Percentiles rank a stretch among this genome's conserved stretches.
Evolutionary conservation across 2,888 invertebrate genomes (phyloP).

Genomic region (Clivina fossor): DNA sequence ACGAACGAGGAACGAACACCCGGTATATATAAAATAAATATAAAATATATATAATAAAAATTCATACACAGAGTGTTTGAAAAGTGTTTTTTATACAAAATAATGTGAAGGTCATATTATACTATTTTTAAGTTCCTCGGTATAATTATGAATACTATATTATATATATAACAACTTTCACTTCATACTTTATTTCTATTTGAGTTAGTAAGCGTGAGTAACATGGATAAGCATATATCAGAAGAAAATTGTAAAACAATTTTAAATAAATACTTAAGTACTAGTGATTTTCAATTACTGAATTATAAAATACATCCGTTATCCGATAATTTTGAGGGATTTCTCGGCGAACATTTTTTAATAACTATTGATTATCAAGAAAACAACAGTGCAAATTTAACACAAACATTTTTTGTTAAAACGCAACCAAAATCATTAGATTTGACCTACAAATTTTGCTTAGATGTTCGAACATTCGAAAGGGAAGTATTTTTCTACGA

Average conservation of each 20-base stretch:
- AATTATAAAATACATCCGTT: conserved; percentile 34
- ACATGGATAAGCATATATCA: too few relatives aligned
- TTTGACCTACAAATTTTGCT: conserved; percentile 15
- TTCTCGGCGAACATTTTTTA: conserved; percentile 42
- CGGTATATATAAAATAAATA: too few relatives aligned
- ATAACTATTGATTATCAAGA: conserved; percentile 36
- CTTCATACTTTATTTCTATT: too few relatives aligned
- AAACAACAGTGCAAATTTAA: conserved; percentile 7
- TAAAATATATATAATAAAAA: too few relatives aligned
- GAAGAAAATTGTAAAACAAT: conserved; percentile 3
- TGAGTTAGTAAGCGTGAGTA: too few relatives aligned
- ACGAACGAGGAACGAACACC: too few relatives aligned
- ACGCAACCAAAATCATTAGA: conserved; percentile 3
- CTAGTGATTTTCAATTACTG: conserved; percentile 6
- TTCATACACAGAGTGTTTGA: too few relatives aligned
- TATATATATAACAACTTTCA: too few relatives aligned
- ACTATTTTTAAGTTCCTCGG: too few relatives aligned
- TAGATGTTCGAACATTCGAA: conserved; percentile 25
- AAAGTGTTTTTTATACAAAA: too few relatives aligned
- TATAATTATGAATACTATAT: too few relatives aligned
- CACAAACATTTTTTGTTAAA: conserved; percentile 34
- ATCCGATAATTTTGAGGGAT: conserved; percentile 37
- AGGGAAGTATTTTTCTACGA: conserved; percentile 35
- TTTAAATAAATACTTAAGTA: background rate
- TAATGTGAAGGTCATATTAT: too few relatives aligned